Conservation (phyloP, 2,797 vertebrate species). For the Megaceryle alcyon region DNA sequence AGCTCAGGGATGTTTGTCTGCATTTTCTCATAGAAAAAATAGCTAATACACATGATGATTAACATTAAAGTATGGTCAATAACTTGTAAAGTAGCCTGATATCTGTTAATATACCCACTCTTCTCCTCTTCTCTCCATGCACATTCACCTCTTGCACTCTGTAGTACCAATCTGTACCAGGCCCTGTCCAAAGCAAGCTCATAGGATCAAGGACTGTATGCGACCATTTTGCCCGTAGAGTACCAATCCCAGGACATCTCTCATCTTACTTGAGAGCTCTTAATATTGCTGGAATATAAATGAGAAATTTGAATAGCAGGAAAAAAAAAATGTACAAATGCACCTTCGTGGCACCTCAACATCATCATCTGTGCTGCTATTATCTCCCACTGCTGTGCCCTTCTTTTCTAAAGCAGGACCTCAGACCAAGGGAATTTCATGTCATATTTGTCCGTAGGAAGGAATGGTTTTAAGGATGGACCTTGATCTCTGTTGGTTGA, state of each 20-base stretch:
- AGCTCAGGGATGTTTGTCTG: neutral
- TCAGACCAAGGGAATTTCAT: neutral
- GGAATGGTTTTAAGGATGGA: neutral
- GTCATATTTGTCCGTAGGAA: neutral
- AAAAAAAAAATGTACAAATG: neutral
- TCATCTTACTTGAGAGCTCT: constrained; percentile 13
- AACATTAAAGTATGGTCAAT: neutral
- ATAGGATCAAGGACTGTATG: constrained; percentile 19
- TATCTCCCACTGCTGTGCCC: neutral
- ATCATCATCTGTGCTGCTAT: neutral
- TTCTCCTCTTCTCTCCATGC: neutral
- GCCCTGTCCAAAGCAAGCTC: neutral
- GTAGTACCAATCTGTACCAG: neutral
- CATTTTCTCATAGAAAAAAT: neutral
- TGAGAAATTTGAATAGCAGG: neutral
- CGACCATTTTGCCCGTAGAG: neutral
- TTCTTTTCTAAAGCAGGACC: neutral
- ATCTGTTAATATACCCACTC: neutral
- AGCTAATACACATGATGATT: neutral
- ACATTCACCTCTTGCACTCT: neutral
- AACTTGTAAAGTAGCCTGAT: neutral
- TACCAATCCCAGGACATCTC: neutral
- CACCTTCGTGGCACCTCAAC: neutral
- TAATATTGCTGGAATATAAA: constrained; percentile 1
- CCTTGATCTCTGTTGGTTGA: neutral